phyloP scores from a whole-genome alignment of 2,797 vertebrate genomes.

The Onychomys torridus region DNA sequence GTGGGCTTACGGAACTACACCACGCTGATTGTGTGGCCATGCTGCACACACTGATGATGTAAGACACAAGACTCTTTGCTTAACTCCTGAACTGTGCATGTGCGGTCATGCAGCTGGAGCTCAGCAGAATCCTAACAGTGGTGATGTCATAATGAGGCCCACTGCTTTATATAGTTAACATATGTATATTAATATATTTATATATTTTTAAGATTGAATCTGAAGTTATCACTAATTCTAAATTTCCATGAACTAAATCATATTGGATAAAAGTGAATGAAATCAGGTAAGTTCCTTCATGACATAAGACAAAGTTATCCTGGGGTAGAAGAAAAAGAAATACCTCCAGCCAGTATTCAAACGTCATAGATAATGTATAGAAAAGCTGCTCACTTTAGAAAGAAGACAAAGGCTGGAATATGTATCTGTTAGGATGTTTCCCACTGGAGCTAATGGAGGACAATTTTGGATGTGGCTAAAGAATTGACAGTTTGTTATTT shows the following conservation, averaged over 20 bases:
- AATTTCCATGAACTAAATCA: neutral
- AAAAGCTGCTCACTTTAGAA: neutral
- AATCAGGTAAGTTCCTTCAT: neutral
- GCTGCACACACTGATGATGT: too few species aligned
- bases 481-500: slow-evolving; percentile 11
- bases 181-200: neutral
- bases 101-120: too few species aligned
- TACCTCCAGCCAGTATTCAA: neutral
- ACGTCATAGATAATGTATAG: neutral
- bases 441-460: neutral
- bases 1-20: too few species aligned
- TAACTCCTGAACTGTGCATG: too few species aligned
- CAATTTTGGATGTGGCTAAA: neutral
- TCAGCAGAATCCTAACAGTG: too few species aligned
- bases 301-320: slow-evolving; percentile 3
- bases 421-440: neutral
- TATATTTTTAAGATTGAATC: neutral
- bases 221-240: neutral
- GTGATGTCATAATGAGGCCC: neutral
- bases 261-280: neutral
- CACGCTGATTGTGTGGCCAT: too few species aligned
- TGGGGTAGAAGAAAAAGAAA: neutral
- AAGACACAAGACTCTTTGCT: too few species aligned
- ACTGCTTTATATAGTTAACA: neutral
- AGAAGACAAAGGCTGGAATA: neutral